Evolutionary conservation across 1,140 invertebrate genomes (phyloP), one percentile per base, ranked within the genome.

Genomic region (Helicoverpa zea): DNA sequence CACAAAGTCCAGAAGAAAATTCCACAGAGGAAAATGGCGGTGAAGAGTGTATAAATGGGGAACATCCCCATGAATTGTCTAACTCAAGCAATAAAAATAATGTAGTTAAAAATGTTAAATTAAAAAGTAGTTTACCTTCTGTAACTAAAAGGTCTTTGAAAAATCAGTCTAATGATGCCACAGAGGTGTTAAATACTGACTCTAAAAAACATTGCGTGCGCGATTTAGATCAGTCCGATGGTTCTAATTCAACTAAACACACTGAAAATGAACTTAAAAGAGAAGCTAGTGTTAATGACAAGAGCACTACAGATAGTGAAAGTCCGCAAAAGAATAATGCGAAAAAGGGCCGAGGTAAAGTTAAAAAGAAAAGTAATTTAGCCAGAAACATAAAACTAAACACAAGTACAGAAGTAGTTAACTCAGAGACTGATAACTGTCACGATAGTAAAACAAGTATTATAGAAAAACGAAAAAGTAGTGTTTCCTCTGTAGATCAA

Each of bases 391-490:
- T 89, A 47, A 94, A 94, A 59, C 86, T 91, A 12, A 87, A 89
- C 79, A 83, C 88, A 68, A 84, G 80, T 80, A 90, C 87, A 87
- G 81, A 89, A 66, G 80, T 83, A 61, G 79, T 89, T 74, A 92
- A 87, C 68, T 89, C 89, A 78, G 90, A 91, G 81, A 86, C 84
- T 81, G 90, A 92, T 76, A 91, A 86, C 81, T 81, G 87, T 84
- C 88, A 87, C 58, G 91, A 91, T 89, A 92, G 85, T 89, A 94
- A 93, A 91, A 83, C 91, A 82, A 94, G 88, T 92, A 90, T 92
- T 90, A 93, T 94, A 81, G 91, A 95, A 74, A 92, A 94, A 83
- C 86, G 92, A 79, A 94, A 94, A 87, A 94, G 92, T 70, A 94
- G 94, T 87, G 88, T 94, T 29, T 95, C 94, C 7, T 94, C 94